These are phyloP conservation scores for Conopomorpha cramerella DNA, from an alignment of 1,140 invertebrate species.

Conservation along the genomic window DNA sequence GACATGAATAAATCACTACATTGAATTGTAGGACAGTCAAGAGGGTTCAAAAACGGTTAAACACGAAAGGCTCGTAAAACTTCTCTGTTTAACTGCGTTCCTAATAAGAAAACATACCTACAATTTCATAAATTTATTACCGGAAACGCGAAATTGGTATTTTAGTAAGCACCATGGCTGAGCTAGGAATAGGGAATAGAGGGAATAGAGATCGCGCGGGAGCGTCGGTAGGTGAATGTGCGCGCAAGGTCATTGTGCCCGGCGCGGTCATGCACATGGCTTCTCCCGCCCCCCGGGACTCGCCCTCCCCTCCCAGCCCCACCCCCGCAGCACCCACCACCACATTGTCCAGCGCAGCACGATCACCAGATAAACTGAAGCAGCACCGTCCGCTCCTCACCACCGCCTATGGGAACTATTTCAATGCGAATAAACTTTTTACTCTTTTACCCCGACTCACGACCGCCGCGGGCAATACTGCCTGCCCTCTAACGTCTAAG, in stretches of 20 bases:
- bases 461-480: slow-evolving; percentile 31
- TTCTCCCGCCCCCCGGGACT: slow-evolving; percentile 14
- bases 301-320: slow-evolving; percentile 10
- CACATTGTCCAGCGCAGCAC: slow-evolving; percentile 41
- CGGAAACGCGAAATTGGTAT: too few species aligned
- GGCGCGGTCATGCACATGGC: slow-evolving; percentile 50
- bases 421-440: slow-evolving; percentile 42
- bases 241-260: slow-evolving; percentile 57
- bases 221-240: slow-evolving; percentile 49
- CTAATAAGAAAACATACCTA: too few species aligned
- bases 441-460: slow-evolving; percentile 17
- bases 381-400: too few species aligned
- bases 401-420: slow-evolving; percentile 38
- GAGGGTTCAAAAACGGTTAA: too few species aligned
- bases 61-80: too few species aligned
- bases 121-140: too few species aligned
- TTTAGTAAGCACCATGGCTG: too few species aligned
- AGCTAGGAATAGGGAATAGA: slow-evolving; percentile 5
- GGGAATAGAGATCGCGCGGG: slow-evolving; percentile 14
- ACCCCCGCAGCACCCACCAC: slow-evolving; percentile 21
- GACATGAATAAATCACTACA: too few species aligned
- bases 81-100: too few species aligned
- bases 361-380: slow-evolving; percentile 38
- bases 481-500: slow-evolving; percentile 34
- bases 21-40: too few species aligned